Evolutionary conservation across 2,888 invertebrate species (phyloP), one percentile per base, ranked within the genome.

Genomic region (Polia nebulosa): DNA sequence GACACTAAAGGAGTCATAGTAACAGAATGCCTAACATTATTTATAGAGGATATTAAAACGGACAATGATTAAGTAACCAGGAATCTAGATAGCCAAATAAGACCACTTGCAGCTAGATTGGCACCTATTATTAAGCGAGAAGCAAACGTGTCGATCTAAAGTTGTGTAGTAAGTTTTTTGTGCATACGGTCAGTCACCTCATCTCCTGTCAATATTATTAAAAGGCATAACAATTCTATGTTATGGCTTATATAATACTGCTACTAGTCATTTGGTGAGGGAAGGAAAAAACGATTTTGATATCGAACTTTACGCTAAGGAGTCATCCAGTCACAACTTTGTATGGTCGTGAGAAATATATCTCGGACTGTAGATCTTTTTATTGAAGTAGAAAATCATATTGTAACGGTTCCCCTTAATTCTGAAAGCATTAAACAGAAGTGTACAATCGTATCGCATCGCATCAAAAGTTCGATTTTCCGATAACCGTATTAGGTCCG

Each of bases 171-270:
- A 79, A 82, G 80, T 85, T 83, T 88, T 88, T 87, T 87, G 77
- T 80, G 60, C 52, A 60, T 72, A 71, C 87, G 88, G 88, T 85
- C 88, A 83, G 55, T 88, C 79, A 88, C 88, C 89, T 76, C 71
- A 71, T 64, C 61, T 80, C 67, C 79, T 87, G 85, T 84, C 84
- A 82, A 84, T 85, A 83, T 78, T 79, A 83, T 74, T 70, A 80
- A 79, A 82, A 84, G 69, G 78, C 76, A 80, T 78, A 77, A 80
- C 74, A 83, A 82, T 75, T 86, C 77, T 81, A 73, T 55, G 62
- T 45, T 56, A 51, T 62, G 9, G 72, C 64, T 70, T 63, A 58
- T 62, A 63, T 65, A 67, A 56, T 29, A 64, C 41, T 53, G 64
- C 59, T 73, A 53, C 61, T 65, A 59, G 36, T 68, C 9, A 72